Conservation (phyloP, 2,113 vertebrate species). For the Clupea harengus region DNA sequence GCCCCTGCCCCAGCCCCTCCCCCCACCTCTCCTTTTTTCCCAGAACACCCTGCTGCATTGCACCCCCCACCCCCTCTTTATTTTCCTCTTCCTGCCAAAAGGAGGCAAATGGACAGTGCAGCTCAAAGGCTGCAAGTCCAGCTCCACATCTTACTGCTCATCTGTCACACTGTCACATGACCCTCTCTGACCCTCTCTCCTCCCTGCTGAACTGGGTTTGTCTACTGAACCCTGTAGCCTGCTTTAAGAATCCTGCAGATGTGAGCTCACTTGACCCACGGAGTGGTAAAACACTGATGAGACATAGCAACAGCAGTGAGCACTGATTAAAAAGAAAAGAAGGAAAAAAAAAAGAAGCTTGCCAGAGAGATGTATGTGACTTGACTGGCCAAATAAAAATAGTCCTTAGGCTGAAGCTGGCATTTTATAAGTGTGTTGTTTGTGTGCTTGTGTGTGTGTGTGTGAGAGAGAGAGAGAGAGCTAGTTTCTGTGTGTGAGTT, state of each 20-base stretch:
- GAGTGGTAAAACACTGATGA: background rate
- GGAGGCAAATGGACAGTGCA: background rate
- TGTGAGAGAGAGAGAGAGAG: background rate
- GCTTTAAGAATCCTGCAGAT: background rate
- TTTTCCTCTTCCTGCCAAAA: background rate
- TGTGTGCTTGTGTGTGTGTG: background rate
- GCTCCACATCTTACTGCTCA: constrained; percentile 29
- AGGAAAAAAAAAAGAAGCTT: background rate
- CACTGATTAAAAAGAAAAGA: background rate
- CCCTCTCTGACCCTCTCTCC: background rate
- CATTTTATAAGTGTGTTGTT: constrained; percentile 1
- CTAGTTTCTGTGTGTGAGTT: background rate
- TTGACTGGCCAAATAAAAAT: constrained; percentile 7
- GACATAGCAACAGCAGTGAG: background rate
- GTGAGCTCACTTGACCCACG: background rate
- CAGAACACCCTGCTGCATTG: background rate
- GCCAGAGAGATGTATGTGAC: background rate
- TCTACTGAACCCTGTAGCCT: background rate
- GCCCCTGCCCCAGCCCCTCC: constrained; percentile 13
- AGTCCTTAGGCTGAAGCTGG: constrained; percentile 17
- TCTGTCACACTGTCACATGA: constrained; percentile 25
- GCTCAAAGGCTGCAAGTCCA: background rate
- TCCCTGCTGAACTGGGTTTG: background rate
- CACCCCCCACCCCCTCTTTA: background rate
- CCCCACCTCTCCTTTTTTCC: constrained; percentile 26